A percentile compares a stretch with the other conserved stretches of the same genome.
Evolutionary conservation across 2,113 vertebrate species (phyloP).

Genomic region (Rattus rattus): DNA sequence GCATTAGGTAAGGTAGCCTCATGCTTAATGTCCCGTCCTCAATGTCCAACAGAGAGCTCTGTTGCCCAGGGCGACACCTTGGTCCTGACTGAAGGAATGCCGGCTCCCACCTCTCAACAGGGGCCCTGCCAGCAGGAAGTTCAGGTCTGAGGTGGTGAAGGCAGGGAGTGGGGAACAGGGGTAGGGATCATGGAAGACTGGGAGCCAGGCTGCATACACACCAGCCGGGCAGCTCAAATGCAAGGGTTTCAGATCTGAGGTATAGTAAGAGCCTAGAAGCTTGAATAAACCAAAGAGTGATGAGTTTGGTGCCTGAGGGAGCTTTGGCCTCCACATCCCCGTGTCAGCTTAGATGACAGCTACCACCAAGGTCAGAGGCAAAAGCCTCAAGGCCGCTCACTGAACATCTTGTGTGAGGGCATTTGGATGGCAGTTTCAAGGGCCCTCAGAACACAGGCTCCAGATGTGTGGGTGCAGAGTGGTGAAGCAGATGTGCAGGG

Average conservation of each 20-base stretch:
- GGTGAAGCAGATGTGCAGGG: not conserved
- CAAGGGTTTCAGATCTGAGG: conserved; percentile 51
- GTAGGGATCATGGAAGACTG: not conserved
- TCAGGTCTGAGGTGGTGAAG: not conserved
- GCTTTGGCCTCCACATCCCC: not conserved
- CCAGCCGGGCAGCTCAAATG: conserved; percentile 12
- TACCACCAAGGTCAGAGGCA: not conserved
- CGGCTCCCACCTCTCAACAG: not conserved
- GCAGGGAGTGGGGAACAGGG: not conserved
- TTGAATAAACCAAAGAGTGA: not conserved
- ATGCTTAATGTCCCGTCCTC: not conserved
- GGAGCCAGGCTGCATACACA: conserved; percentile 9
- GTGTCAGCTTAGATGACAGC: not conserved
- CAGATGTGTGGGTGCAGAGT: accelerated
- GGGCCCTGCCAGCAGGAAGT: not conserved
- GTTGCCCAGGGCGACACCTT: not conserved
- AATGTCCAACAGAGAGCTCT: not conserved
- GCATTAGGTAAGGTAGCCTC: conserved; percentile 63
- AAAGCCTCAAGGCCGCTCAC: not conserved
- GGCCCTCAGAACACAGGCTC: not conserved
- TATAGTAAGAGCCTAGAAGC: conserved; percentile 20
- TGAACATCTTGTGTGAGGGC: not conserved
- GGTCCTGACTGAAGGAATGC: not conserved
- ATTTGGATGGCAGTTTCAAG: not conserved
- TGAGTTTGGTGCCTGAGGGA: not conserved